Conservation (phyloP, 2,113 vertebrate genomes). For the Eonycteris spelaea region DNA sequence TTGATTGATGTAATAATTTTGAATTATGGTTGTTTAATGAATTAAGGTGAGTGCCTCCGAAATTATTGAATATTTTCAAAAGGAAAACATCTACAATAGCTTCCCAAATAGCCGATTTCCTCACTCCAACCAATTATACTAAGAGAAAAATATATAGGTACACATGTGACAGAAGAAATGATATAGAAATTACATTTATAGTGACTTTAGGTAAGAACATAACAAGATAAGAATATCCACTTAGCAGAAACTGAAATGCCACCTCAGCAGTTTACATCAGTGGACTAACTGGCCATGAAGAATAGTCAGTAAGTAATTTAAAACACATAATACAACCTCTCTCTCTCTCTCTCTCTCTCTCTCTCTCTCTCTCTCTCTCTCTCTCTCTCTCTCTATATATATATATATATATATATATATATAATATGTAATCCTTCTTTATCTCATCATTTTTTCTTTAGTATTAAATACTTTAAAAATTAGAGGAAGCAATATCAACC, state of each 20-base stretch:
- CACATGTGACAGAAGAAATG: not conserved
- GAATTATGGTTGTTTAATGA: not conserved
- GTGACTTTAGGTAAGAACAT: not conserved
- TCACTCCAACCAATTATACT: not conserved
- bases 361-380: no score
- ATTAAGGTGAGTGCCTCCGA: not conserved
- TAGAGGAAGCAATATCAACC: accelerated
- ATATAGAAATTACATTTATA: not conserved
- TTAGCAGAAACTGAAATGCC: not conserved
- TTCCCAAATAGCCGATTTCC: not conserved
- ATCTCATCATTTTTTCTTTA: not conserved
- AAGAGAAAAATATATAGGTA: not conserved
- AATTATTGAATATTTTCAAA: not conserved
- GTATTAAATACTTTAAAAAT: not conserved
- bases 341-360: no score
- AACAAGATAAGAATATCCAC: not conserved
- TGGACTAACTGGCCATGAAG: not conserved
- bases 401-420: no score
- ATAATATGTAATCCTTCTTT: not conserved
- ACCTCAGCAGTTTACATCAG: not conserved
- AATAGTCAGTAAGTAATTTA: not conserved
- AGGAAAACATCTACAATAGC: not conserved
- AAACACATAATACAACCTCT: not conserved
- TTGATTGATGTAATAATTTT: not conserved
- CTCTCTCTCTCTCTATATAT: no score